These are phyloP conservation scores for Tadarida brasiliensis DNA, from an alignment of 2,797 vertebrate species.

Conservation along the genomic window DNA sequence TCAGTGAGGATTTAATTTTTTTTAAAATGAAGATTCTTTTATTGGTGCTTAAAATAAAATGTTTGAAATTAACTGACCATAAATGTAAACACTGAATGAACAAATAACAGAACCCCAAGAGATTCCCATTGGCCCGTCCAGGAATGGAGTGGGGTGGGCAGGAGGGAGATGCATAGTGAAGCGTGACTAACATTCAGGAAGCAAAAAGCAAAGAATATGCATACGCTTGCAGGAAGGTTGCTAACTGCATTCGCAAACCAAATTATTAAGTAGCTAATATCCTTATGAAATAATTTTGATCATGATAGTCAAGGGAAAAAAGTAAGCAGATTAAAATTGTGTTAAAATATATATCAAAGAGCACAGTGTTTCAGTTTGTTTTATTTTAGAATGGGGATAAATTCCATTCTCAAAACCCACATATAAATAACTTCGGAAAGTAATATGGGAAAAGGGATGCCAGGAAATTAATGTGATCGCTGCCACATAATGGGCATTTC, in stretches of 20 bases:
- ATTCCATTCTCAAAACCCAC: background rate
- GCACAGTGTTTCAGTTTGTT: background rate
- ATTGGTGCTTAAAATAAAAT: slow-evolving; percentile 45
- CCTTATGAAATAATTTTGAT: background rate
- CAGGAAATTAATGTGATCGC: background rate
- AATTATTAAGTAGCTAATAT: background rate
- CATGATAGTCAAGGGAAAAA: background rate
- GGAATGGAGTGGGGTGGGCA: background rate
- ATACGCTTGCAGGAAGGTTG: background rate
- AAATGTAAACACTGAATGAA: background rate
- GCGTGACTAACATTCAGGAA: background rate
- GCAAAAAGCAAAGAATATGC: background rate
- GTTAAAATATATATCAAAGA: background rate
- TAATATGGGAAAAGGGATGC: background rate
- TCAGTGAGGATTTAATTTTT: background rate
- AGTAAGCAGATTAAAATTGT: background rate
- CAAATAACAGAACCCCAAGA: background rate
- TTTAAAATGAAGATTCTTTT: background rate
- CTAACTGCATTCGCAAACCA: background rate
- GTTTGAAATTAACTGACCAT: background rate
- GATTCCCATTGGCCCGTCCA: background rate
- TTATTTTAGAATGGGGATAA: background rate
- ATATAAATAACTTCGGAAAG: background rate
- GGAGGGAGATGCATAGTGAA: background rate
- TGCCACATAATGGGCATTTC: background rate